These are phyloP conservation scores for Heteronetta atricapilla DNA, from an alignment of 2,113 vertebrate genomes.

Conservation along the genomic window DNA sequence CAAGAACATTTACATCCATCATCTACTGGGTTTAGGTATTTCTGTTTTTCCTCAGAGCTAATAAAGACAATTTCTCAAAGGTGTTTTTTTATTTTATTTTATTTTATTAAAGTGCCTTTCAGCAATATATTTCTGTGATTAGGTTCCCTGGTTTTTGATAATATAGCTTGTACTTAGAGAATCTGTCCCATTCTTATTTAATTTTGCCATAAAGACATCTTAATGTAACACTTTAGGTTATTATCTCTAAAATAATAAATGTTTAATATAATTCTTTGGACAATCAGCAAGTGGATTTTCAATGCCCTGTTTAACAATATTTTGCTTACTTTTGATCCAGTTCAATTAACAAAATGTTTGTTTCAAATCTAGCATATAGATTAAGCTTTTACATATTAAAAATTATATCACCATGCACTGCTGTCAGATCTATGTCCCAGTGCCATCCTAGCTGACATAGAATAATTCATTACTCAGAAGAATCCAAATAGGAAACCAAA, in stretches of 20 bases:
- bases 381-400: conserved; percentile 36
- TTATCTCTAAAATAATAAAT: not conserved
- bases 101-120: not conserved
- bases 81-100: not conserved
- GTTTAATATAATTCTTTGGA: not conserved
- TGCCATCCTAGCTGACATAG: not conserved
- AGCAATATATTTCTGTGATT: not conserved
- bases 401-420: conserved; percentile 12
- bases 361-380: conserved; percentile 36
- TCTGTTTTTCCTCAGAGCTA: not conserved
- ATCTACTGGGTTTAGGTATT: not conserved
- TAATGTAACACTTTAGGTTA: not conserved
- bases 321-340: conserved; percentile 39
- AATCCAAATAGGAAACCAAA: conserved; percentile 56
- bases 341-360: conserved; percentile 9
- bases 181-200: not conserved
- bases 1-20: not conserved
- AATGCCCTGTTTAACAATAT: not conserved
- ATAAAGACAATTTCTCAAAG: not conserved
- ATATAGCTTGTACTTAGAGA: not conserved
- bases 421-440: conserved; percentile 56
- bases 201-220: not conserved
- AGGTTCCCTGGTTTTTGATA: not conserved
- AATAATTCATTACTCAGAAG: conserved; percentile 33
- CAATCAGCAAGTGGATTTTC: not conserved